phyloP scores from a whole-genome alignment of 1,140 invertebrate species.

The Marisa cornuarietis region DNA sequence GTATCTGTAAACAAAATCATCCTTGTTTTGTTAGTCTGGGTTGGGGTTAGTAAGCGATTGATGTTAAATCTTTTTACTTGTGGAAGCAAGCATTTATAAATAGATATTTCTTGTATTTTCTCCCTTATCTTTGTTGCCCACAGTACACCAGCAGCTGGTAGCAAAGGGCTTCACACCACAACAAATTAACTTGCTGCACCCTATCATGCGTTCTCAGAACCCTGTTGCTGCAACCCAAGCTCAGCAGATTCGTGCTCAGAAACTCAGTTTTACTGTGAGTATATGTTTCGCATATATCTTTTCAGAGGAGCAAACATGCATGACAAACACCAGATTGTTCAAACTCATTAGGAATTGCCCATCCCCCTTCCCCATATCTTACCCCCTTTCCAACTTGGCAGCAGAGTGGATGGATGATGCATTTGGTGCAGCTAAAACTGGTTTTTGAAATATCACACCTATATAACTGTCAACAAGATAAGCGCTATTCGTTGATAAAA shows the following conservation, averaged over 20 bases:
- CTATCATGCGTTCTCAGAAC: slow-evolving; percentile 67
- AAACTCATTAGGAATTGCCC: background rate
- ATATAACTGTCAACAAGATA: too few species aligned
- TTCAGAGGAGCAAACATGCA: background rate
- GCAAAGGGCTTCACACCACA: slow-evolving; percentile 50
- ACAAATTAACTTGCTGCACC: slow-evolving; percentile 64
- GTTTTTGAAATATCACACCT: too few species aligned
- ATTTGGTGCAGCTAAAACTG: too few species aligned
- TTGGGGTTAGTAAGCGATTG: background rate
- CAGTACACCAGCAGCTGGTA: slow-evolving; percentile 49
- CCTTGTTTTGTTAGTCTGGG: too few species aligned
- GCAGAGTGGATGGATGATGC: too few species aligned
- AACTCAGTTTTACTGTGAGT: slow-evolving; percentile 26
- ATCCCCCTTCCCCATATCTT: too few species aligned
- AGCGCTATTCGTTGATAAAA: too few species aligned
- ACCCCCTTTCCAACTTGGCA: too few species aligned
- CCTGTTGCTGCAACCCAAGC: slow-evolving; percentile 34
- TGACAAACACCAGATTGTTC: background rate
- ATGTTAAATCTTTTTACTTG: background rate
- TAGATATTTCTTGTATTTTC: background rate
- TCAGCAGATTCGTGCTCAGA: slow-evolving; percentile 41
- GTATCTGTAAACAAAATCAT: too few species aligned
- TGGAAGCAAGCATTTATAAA: background rate
- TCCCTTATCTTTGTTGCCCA: slow-evolving; percentile 11
- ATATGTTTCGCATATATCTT: background rate